Conservation (phyloP, 2,888 invertebrate genomes). For the Glyphotaelius pellucidus region DNA sequence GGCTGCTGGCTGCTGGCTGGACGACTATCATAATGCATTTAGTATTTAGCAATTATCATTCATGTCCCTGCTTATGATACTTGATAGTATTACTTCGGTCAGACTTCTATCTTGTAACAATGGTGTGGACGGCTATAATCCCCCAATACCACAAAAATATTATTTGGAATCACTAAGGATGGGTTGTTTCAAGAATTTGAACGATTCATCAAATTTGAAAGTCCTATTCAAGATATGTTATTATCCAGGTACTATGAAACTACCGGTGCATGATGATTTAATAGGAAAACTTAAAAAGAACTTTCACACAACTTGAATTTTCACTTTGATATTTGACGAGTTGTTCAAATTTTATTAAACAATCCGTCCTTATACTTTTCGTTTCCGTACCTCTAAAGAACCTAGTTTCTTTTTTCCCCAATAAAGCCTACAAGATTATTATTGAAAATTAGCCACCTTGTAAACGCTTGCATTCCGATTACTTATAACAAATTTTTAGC, state of each 20-base stretch:
- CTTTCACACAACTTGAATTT: too few species aligned
- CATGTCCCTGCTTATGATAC: background rate
- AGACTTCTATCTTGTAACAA: background rate
- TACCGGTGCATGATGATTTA: too few species aligned
- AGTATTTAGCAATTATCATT: constrained; percentile 39
- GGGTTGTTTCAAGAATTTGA: too few species aligned
- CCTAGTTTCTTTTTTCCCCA: background rate
- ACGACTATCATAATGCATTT: constrained; percentile 19
- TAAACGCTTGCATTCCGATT: background rate
- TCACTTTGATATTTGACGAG: too few species aligned
- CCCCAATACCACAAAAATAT: background rate
- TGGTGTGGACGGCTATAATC: background rate
- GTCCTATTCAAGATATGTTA: too few species aligned
- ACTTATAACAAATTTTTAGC: background rate
- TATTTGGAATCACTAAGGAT: background rate
- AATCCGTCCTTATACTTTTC: background rate
- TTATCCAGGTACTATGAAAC: too few species aligned
- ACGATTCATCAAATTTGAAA: too few species aligned
- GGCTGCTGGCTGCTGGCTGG: background rate
- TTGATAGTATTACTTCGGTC: background rate
- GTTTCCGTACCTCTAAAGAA: background rate
- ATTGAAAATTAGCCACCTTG: background rate
- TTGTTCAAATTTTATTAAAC: too few species aligned
- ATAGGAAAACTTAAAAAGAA: too few species aligned
- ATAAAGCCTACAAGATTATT: background rate